Base-by-base conservation (phyloP, 2,888 invertebrate genomes). In the Deilephila porcellus region DNA sequence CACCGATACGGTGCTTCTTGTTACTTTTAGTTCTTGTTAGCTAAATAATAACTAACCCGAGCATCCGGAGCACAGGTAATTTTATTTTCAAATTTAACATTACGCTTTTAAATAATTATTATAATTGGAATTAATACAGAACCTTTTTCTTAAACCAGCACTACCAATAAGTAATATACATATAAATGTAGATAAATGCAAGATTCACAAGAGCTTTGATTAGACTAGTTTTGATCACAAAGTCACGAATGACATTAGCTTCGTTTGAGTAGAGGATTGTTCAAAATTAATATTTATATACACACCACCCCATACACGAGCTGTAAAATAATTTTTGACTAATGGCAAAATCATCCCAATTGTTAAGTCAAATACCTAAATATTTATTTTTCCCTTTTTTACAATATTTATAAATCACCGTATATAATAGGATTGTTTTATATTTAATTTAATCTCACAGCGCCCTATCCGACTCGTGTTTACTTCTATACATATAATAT, bases 281-380 rank as follows among this genome's bases (percentile, higher is more conserved):
- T 87, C 73, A 79, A 84, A 77, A 81, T 77, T 80, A 52, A 52
- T 67, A 52, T 77, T 80, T 75, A 79, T 29, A 71, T 59, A 73
- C 60, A 75, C 79, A 76, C 72, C 75, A 81, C 75, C 52, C 19
- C 64, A 67, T 52, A 87, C 85, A 86, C 83, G 75, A 81, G 81
- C 72, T 84, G 78, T 83, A 85, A 75, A 79, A 56, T 6, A 56
- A 87, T 87, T 87, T 93, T 93, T 90, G 89, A 93, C 93, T 93
- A 91, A 91, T 93, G 94, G 94, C 94, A 94, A 94, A 92, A 90
- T 91, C 91, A 88, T 88, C 91, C 92, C 94, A 94, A 94, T 94
- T 94, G 93, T 94, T 94, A 94, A 93, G 93, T 88, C 83, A 86
- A 86, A 82, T 82, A 74, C 81, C 84, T 81, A 77, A 75, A 81